phyloP scores from a whole-genome alignment of 2,113 vertebrate species.

The Macrotus californicus region DNA sequence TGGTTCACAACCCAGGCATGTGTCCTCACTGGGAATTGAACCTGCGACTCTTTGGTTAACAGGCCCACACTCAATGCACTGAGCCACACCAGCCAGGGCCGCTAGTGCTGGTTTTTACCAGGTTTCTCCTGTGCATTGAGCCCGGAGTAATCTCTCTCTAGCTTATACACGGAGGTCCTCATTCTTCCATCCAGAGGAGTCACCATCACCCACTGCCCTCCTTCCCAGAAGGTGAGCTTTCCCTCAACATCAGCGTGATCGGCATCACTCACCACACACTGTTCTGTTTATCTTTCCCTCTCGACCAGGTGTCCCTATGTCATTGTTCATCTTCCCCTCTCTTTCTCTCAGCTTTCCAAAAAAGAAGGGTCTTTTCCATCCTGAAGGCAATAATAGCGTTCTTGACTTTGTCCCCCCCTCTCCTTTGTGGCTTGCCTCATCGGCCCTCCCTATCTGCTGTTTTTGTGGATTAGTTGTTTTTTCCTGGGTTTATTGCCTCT shows the following conservation, averaged over 20 bases:
- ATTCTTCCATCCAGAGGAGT: background rate
- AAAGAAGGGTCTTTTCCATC: background rate
- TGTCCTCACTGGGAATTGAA: too few relatives aligned
- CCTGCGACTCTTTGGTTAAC: too few relatives aligned
- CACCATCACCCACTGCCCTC: background rate
- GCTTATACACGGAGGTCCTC: background rate
- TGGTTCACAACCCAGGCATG: too few relatives aligned
- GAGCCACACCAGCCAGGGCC: too few relatives aligned
- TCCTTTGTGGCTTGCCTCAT: background rate
- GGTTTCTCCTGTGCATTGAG: background rate
- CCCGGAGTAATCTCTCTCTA: background rate
- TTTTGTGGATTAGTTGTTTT: background rate
- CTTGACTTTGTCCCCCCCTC: background rate
- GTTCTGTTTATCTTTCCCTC: background rate
- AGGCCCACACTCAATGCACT: too few relatives aligned
- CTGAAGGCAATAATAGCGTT: background rate
- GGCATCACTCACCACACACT: background rate
- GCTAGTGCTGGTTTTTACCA: background rate
- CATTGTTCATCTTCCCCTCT: background rate
- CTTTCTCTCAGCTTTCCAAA: background rate
- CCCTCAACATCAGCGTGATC: background rate
- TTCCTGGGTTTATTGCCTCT: fast-evolving
- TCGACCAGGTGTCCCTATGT: background rate
- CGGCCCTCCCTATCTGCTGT: background rate
- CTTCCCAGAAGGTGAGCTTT: background rate